Evolutionary conservation across 2,888 invertebrate genomes (phyloP), one percentile per base, ranked within the genome.

Genomic region (Protophormia terraenovae): DNA sequence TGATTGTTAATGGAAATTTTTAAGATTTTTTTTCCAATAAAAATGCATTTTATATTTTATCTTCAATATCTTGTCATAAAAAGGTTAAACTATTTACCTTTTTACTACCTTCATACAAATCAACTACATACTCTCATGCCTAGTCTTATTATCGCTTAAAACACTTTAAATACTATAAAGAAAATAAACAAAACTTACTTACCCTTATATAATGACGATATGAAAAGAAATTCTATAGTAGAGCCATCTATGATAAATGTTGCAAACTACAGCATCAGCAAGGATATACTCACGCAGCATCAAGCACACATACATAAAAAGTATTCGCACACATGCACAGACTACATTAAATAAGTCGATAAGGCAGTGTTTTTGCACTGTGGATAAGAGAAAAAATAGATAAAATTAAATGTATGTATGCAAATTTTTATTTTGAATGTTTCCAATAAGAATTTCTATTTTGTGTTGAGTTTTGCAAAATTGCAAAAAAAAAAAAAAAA

Each of bases 231-330:
- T 12, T 4, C 7, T 3, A 24, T 0, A 14, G 7, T 14, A 29
- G 41, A 27, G 79, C 22, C 84, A 84, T 84, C 84, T 84, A 55
- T 84, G 75, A 69, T 55, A 76, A 80, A 84, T 50, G 2, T 38
- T 14, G 1, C 1, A 53, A 69, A 79, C 35, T 72, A 47, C 0
- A 71, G 16, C 64, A 55, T 38, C 22, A 55, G 8, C 27, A 16
- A 73, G 35, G 41, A 66, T 66, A n/a, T 55, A 19, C 50, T 32
- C 14, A 16, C 1, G 47, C 60, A 79, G 81, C 77, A 85, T 73
- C 81, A 50, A 53, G 19, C 5, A 64, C 66, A 64, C 16, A 71
- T 24, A 35, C 16, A 67, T 50, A 58, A 50, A 47, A 3, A 47
- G 10, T 19, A 29, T 32, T 16, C 38, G 35, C 77, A 78, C 47